Conservation (phyloP, 1,140 invertebrate species). For the Atopsyche davidsoni region DNA sequence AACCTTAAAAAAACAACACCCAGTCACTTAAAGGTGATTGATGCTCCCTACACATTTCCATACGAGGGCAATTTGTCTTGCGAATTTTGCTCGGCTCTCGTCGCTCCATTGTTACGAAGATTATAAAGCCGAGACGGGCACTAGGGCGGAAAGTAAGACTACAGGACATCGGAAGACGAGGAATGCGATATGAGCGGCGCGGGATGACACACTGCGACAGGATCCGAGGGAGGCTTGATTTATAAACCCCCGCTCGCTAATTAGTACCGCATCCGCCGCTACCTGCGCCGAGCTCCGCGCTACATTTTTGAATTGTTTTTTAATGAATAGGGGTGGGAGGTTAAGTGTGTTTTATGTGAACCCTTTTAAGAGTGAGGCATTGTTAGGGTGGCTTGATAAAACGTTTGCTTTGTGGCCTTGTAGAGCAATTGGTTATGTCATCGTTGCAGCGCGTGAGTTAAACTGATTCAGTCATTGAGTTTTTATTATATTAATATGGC, state of each 20-base stretch:
- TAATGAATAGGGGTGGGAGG: no score
- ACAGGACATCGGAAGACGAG: constrained; percentile 16
- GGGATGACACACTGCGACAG: constrained; percentile 23
- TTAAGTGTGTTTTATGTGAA: no score
- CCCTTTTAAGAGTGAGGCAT: no score
- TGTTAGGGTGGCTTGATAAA: no score
- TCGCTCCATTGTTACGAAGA: constrained; percentile 21
- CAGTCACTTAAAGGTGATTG: constrained; percentile 26
- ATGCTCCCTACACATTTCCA: constrained; percentile 20
- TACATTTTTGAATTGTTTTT: no score
- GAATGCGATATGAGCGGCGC: constrained; percentile 11
- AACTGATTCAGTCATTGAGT: no score
- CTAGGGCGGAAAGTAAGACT: constrained; percentile 1
- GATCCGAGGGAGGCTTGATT: constrained; percentile 20
- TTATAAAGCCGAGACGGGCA: neutral
- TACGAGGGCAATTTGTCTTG: constrained; percentile 24
- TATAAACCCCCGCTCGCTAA: constrained; percentile 18
- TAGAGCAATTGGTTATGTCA: no score
- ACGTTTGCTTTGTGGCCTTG: no score
- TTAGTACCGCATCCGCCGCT: constrained; percentile 22
- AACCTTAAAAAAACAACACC: constrained; percentile 10
- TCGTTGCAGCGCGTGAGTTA: no score
- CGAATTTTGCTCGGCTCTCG: constrained; percentile 24
- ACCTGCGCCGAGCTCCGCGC: constrained; percentile 20
- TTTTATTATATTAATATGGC: no score